Evolutionary conservation across 2,797 vertebrate genomes (phyloP).

Genomic region (Trachops cirrhosus): DNA sequence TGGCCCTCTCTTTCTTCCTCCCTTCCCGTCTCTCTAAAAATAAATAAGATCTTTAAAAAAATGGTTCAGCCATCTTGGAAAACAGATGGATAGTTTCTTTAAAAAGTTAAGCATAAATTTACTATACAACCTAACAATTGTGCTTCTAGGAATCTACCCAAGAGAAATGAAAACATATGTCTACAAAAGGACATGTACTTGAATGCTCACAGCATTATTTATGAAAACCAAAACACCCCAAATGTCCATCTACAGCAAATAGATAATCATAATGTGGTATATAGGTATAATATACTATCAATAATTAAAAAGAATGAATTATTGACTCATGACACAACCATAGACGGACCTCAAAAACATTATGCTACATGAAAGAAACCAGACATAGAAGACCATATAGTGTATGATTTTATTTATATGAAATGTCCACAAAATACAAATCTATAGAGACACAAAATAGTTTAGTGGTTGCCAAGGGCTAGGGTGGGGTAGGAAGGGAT

Average conservation of each 20-base stretch:
- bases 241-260: not conserved
- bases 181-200: not conserved
- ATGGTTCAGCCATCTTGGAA: not conserved
- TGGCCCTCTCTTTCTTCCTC: too few relatives aligned
- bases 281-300: not conserved
- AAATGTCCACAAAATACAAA: conserved; percentile 1
- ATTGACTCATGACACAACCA: not conserved
- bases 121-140: not conserved
- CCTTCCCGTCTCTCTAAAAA: too few relatives aligned
- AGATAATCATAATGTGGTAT: not conserved
- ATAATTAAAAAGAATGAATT: conserved; percentile 38
- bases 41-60: not conserved
- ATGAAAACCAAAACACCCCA: not conserved
- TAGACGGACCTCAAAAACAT: not conserved
- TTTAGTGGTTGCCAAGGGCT: not conserved
- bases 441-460: not conserved
- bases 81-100: conserved; percentile 23
- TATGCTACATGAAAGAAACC: not conserved
- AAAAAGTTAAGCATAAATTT: conserved; percentile 49
- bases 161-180: conserved; percentile 22
- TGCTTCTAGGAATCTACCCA: conserved; percentile 26
- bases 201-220: not conserved
- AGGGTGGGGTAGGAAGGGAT: not conserved
- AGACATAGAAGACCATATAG: not conserved
- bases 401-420: not conserved